Conservation (phyloP, 2,113 vertebrate genomes). For the Xenopus tropicalis region DNA sequence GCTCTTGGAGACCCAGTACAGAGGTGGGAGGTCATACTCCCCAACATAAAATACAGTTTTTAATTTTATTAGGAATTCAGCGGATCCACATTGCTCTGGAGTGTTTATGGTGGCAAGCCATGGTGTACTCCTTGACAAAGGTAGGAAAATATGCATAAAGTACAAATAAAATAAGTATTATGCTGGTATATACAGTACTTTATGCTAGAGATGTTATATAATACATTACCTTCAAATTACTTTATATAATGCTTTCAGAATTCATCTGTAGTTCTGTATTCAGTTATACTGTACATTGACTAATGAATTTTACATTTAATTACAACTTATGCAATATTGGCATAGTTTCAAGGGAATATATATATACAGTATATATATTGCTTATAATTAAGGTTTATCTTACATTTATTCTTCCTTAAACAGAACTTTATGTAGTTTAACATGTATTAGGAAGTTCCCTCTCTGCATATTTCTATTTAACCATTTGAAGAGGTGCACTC, state of each 20-base stretch:
- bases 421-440: too few species aligned
- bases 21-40: constrained; percentile 57
- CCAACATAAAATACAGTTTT: constrained; percentile 68
- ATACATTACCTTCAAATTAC: neutral
- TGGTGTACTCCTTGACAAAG: constrained; percentile 3
- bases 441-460: too few species aligned
- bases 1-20: constrained; percentile 57
- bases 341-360: too few species aligned
- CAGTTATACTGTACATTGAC: neutral
- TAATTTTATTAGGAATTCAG: constrained; percentile 57
- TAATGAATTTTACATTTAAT: neutral
- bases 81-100: constrained; percentile 55
- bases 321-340: too few species aligned
- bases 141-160: constrained; percentile 36
- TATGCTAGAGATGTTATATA: neutral
- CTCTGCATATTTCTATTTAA: too few species aligned
- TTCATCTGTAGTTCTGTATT: too few species aligned
- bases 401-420: too few species aligned
- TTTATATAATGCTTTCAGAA: neutral
- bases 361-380: too few species aligned
- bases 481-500: too few species aligned
- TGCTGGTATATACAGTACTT: neutral
- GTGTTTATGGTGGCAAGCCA: constrained; percentile 39
- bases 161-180: too few species aligned
- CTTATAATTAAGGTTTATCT: too few species aligned